Percentiles rank a stretch among this genome's conserved stretches.
These are phyloP conservation scores for Himalopsyche tibetana DNA, from an alignment of 2,888 invertebrate species.

Conservation along the genomic window DNA sequence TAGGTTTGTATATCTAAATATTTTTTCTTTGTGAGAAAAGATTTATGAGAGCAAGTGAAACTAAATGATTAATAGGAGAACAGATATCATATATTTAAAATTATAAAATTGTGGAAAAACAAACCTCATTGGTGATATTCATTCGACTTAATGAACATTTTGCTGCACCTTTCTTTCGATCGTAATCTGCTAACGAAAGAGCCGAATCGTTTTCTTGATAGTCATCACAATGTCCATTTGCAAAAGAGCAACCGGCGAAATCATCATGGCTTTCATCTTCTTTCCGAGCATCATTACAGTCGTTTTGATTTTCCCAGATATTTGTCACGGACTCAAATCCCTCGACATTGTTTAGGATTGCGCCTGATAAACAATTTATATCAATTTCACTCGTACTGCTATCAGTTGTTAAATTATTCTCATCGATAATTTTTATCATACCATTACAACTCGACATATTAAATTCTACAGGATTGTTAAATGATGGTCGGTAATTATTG, in stretches of 20 bases:
- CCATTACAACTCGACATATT: background rate
- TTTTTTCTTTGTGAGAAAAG: too few species aligned
- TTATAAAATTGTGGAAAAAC: too few species aligned
- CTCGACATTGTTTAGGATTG: background rate
- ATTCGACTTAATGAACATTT: background rate
- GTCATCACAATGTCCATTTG: background rate
- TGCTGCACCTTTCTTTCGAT: background rate
- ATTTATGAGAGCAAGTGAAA: too few species aligned
- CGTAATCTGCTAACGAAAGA: background rate
- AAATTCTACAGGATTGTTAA: background rate
- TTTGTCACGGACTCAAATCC: background rate
- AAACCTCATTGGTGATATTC: background rate
- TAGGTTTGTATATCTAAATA: too few species aligned
- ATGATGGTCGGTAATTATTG: background rate
- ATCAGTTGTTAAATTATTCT: background rate
- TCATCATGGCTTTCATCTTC: background rate
- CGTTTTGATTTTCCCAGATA: background rate
- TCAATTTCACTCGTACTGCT: background rate
- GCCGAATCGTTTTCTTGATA: background rate
- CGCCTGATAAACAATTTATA: background rate
- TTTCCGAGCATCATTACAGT: background rate
- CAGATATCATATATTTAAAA: too few species aligned
- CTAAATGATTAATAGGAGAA: too few species aligned
- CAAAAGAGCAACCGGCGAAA: background rate
- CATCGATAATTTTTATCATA: background rate